These are phyloP conservation scores for Actenoides lindsayi DNA, from an alignment of 2,113 vertebrate genomes.

Conservation along the genomic window DNA sequence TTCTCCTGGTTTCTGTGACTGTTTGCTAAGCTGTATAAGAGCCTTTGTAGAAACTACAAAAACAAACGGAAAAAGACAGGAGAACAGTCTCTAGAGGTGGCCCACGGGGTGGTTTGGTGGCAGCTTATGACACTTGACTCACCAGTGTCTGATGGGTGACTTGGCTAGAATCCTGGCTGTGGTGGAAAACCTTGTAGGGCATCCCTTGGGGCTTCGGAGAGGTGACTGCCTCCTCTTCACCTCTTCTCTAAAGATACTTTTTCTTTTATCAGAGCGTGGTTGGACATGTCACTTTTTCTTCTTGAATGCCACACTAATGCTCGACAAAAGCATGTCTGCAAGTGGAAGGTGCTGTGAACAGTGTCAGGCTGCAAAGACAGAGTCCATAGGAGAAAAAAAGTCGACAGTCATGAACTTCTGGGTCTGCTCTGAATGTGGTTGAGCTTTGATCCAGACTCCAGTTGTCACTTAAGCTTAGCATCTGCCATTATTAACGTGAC, in stretches of 20 bases:
- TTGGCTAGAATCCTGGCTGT: not conserved
- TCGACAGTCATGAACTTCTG: fast-evolving
- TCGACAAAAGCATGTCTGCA: not conserved
- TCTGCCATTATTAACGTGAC: not conserved
- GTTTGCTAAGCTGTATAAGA: not conserved
- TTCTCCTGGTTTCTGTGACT: not conserved
- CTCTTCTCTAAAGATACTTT: not conserved
- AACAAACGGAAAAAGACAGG: fast-evolving
- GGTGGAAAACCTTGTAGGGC: not conserved
- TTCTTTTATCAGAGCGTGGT: not conserved
- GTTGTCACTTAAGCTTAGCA: not conserved
- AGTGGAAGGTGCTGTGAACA: not conserved
- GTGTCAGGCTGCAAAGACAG: not conserved
- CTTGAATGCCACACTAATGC: fast-evolving
- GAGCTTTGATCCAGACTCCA: not conserved
- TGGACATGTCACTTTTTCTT: fast-evolving
- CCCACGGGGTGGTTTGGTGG: not conserved
- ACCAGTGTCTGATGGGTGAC: not conserved
- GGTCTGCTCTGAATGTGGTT: fast-evolving
- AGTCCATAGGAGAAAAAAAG: not conserved
- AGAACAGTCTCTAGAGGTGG: not conserved
- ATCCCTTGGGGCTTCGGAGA: not conserved
- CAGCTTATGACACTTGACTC: not conserved
- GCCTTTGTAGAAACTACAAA: not conserved
- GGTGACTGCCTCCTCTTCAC: not conserved